phyloP scores from a whole-genome alignment of 2,113 vertebrate species.

The Cryptoleucopteryx plumbea region DNA sequence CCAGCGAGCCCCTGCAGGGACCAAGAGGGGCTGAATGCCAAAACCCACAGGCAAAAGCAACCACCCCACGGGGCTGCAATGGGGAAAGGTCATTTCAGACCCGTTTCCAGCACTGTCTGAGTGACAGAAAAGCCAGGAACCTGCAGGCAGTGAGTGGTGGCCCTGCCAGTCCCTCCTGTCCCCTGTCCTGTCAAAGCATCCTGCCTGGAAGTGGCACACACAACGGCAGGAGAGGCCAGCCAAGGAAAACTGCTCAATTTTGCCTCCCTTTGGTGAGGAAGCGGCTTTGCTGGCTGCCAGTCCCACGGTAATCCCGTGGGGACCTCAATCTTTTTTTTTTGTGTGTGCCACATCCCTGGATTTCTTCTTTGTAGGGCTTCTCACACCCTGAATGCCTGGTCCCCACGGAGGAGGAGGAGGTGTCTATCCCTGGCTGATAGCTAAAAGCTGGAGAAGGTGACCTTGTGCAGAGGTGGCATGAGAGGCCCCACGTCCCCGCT shows the following conservation, averaged over 20 bases:
- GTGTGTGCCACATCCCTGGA: neutral
- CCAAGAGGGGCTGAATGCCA: neutral
- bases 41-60: neutral
- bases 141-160: neutral
- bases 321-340: neutral
- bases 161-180: neutral
- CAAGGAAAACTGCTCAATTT: constrained; percentile 23
- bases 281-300: neutral
- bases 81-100: neutral
- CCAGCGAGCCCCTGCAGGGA: neutral
- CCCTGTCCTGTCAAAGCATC: neutral
- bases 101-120: neutral
- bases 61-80: neutral
- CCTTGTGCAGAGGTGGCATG: neutral
- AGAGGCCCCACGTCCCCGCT: fast-evolving
- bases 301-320: neutral
- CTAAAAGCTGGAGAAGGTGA: neutral
- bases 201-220: neutral
- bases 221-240: neutral
- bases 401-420: neutral
- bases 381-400: neutral
- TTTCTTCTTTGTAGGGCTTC: neutral
- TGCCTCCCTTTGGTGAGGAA: neutral
- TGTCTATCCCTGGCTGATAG: neutral
- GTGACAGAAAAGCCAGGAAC: neutral